phyloP scores from a whole-genome alignment of 2,888 invertebrate species.

The Dysmachus trigonus region DNA sequence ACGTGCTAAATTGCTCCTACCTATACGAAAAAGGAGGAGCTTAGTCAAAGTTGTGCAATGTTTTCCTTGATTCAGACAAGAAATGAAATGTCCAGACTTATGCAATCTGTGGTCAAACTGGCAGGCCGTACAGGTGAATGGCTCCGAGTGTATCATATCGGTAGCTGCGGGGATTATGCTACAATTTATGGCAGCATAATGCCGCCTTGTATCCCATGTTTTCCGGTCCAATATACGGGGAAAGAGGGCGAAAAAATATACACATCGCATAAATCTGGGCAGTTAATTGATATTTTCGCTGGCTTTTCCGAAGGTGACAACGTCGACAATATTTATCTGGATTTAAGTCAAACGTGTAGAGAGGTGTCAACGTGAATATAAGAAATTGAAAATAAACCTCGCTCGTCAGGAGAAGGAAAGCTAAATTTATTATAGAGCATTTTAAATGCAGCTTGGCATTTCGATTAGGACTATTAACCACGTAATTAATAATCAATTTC shows the following conservation, averaged over 20 bases:
- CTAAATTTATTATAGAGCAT: neutral
- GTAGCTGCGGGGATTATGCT: neutral
- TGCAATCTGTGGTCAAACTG: slow-evolving; percentile 29
- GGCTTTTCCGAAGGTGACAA: neutral
- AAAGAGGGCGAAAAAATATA: neutral
- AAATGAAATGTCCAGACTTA: slow-evolving; percentile 39
- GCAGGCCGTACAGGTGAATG: neutral
- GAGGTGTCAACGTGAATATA: neutral
- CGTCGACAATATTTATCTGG: neutral
- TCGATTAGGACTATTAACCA: neutral
- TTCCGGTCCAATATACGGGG: neutral
- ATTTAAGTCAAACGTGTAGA: neutral
- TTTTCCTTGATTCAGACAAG: slow-evolving; percentile 16
- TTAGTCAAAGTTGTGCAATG: slow-evolving; percentile 36
- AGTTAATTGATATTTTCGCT: slow-evolving; percentile 16
- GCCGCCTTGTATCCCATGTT: neutral
- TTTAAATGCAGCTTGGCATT: neutral
- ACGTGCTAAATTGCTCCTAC: slow-evolving; percentile 35
- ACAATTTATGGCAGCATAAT: slow-evolving; percentile 11
- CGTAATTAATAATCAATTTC: neutral
- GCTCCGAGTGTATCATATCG: slow-evolving; percentile 2
- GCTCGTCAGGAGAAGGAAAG: neutral
- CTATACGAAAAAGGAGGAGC: slow-evolving; percentile 25
- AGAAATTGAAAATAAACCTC: neutral
- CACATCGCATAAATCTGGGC: neutral